Evolutionary conservation across 2,113 vertebrate species (phyloP).

Genomic region (Cebus imitator): DNA sequence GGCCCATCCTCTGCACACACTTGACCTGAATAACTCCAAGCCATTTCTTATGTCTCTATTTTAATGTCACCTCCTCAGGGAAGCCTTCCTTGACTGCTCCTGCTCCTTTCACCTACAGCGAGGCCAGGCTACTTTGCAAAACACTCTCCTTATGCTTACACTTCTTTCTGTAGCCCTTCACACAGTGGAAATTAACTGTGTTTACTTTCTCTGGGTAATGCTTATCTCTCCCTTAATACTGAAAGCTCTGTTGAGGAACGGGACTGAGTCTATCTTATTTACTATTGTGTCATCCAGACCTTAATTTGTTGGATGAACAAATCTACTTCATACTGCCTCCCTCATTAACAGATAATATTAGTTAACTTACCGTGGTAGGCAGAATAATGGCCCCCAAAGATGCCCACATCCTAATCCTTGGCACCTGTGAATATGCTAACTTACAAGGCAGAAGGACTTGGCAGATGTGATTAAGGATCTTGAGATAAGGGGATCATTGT

Average conservation of each 20-base stretch:
- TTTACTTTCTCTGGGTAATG: not conserved
- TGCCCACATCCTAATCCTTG: not conserved
- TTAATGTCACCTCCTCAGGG: not conserved
- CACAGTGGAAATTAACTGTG: not conserved
- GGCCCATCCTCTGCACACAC: accelerated
- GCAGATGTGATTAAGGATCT: not conserved
- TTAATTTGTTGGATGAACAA: not conserved
- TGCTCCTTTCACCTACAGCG: not conserved
- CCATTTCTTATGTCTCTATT: not conserved
- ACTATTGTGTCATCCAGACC: not conserved
- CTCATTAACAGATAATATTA: not conserved
- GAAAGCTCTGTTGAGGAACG: not conserved
- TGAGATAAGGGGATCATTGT: not conserved
- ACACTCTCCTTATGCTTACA: not conserved
- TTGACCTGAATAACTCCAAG: not conserved
- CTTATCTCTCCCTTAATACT: not conserved
- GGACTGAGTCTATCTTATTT: not conserved
- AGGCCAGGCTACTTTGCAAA: not conserved
- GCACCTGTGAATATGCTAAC: not conserved
- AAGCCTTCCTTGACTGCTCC: not conserved
- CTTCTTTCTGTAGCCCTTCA: not conserved
- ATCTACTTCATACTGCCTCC: not conserved
- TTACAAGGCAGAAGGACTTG: not conserved
- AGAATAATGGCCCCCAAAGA: not conserved
- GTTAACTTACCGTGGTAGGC: not conserved